Conservation (phyloP, 2,888 invertebrate species). For the Xiphydria camelus region DNA sequence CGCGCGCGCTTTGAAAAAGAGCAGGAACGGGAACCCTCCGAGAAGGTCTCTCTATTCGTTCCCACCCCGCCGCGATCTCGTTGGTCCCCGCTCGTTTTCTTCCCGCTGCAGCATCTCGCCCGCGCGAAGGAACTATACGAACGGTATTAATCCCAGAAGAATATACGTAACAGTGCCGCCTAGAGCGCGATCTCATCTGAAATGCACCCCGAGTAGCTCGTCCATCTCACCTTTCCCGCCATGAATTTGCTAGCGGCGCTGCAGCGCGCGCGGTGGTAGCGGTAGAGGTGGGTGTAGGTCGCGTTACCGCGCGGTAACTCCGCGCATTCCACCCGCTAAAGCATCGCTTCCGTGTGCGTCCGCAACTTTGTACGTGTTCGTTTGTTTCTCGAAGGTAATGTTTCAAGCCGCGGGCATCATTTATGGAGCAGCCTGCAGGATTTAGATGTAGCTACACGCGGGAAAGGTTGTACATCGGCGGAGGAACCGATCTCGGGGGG, state of each 20-base stretch:
- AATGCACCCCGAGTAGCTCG: slow-evolving; percentile 32
- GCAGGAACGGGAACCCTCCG: too few species aligned
- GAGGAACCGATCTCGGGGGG: neutral
- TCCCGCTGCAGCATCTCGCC: too few species aligned
- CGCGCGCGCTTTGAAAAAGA: too few species aligned
- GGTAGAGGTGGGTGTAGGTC: neutral
- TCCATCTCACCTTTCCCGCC: slow-evolving; percentile 22
- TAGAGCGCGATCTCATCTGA: slow-evolving; percentile 22
- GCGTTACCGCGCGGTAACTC: neutral
- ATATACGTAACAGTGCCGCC: slow-evolving; percentile 2
- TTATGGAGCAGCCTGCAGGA: slow-evolving; percentile 5
- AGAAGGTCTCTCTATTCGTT: too few species aligned
- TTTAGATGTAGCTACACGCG: neutral
- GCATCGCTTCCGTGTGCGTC: neutral
- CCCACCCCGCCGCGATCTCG: too few species aligned
- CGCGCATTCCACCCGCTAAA: slow-evolving; percentile 3
- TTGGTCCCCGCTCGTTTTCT: too few species aligned
- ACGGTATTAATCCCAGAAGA: slow-evolving; percentile 9
- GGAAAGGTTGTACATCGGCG: neutral
- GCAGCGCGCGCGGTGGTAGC: neutral
- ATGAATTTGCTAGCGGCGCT: slow-evolving; percentile 8
- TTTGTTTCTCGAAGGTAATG: neutral
- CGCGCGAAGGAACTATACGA: too few species aligned
- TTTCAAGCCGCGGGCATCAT: slow-evolving; percentile 10
- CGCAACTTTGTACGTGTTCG: too few species aligned